A percentile compares a stretch with the other conserved stretches of the same genome.
Conservation (phyloP, 2,113 vertebrate genomes). For the Hippolais icterina region DNA sequence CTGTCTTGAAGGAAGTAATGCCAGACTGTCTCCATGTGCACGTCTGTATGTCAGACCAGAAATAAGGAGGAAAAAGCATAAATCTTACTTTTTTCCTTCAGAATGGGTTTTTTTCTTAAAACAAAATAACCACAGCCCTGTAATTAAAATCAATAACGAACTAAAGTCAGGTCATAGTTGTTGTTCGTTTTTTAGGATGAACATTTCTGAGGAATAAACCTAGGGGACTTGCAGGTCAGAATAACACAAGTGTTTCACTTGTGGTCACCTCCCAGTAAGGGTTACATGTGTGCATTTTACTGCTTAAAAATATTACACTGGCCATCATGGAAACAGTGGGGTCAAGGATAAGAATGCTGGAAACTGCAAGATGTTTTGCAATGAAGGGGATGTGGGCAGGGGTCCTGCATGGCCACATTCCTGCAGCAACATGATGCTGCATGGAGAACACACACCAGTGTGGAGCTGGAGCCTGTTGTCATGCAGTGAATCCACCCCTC, state of each 20-base stretch:
- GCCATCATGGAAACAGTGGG: too few species aligned
- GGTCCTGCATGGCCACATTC: fast-evolving
- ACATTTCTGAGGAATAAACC: background rate
- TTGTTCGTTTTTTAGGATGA: background rate
- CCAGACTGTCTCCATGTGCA: fast-evolving
- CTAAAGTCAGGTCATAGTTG: background rate
- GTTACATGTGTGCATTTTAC: background rate
- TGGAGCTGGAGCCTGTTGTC: background rate
- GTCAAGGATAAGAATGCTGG: fast-evolving
- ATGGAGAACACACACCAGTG: fast-evolving
- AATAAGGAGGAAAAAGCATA: background rate
- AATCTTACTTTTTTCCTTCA: background rate
- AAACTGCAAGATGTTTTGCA: background rate
- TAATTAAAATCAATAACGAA: background rate
- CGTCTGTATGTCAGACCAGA: background rate
- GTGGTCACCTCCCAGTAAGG: fast-evolving
- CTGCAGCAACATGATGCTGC: fast-evolving
- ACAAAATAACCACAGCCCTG: background rate
- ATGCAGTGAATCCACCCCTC: background rate
- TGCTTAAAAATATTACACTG: background rate
- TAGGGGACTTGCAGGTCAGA: background rate
- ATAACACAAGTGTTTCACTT: background rate
- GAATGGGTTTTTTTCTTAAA: background rate
- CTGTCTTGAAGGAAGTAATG: background rate
- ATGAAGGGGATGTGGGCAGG: fast-evolving